Conservation (phyloP, 1,140 invertebrate genomes). For the Chionoecetes opilio region DNA sequence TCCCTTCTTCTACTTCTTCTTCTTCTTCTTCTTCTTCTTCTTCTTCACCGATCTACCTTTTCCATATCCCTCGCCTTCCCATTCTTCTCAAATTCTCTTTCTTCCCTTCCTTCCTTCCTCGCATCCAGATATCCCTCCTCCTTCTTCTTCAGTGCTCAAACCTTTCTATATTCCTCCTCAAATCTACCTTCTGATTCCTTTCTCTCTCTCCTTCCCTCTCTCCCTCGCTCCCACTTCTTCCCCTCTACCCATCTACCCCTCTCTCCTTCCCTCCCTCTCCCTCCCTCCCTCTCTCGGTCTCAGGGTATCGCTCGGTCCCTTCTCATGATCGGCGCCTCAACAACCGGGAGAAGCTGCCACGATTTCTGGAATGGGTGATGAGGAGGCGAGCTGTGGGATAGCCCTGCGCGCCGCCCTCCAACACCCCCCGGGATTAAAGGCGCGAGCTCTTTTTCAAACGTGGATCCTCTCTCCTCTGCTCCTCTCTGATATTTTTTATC, state of each 20-base stretch:
- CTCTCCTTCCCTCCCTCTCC: not conserved
- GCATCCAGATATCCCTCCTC: not conserved
- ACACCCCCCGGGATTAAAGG: not conserved
- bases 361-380: constrained; percentile 61
- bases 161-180: not conserved
- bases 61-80: not conserved
- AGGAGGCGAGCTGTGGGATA: constrained; percentile 50
- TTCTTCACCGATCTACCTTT: not conserved
- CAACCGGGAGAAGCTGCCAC: constrained; percentile 19
- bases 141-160: not conserved
- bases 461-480: not conserved
- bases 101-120: not conserved
- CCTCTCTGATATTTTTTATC: not conserved
- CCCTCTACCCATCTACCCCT: not conserved
- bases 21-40: not conserved
- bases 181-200: not conserved
- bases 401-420: not conserved
- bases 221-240: not conserved
- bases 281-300: not conserved
- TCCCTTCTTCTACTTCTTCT: not conserved
- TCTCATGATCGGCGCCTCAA: constrained; percentile 49
- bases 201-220: not conserved
- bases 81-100: not conserved
- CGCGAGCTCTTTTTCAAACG: constrained; percentile 21
- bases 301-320: constrained; percentile 14